These are phyloP conservation scores for Maniola jurtina DNA, from an alignment of 1,140 invertebrate genomes.

Conservation along the genomic window DNA sequence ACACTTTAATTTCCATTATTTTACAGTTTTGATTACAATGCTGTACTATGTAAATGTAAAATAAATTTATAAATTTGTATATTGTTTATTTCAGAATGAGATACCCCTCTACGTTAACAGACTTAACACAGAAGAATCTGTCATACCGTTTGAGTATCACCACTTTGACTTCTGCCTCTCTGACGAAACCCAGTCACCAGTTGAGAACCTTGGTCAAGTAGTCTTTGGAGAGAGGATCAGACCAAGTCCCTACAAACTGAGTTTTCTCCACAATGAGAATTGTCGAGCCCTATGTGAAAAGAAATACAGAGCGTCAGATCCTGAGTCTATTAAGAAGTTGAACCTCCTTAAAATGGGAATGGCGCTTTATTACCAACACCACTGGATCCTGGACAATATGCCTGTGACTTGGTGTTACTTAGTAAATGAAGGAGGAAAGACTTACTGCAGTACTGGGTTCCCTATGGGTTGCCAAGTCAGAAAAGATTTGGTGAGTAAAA, in stretches of 20 bases:
- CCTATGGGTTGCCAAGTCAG: slow-evolving; percentile 96
- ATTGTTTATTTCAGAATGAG: slow-evolving; percentile 83
- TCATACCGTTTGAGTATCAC: slow-evolving; percentile 98
- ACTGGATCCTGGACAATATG: slow-evolving; percentile 99
- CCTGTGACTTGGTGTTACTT: slow-evolving; percentile 97
- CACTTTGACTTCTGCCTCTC: slow-evolving; percentile 96
- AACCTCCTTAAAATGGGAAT: slow-evolving; percentile 94
- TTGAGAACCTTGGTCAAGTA: slow-evolving; percentile 98
- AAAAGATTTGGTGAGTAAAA: slow-evolving; percentile 60
- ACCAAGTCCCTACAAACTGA: slow-evolving; percentile 92
- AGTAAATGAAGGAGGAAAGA: slow-evolving; percentile 83
- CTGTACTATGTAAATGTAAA: not conserved
- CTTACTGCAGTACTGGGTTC: slow-evolving; percentile 96
- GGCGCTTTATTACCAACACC: slow-evolving; percentile 98
- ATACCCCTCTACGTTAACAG: slow-evolving; percentile 96
- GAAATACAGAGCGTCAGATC: slow-evolving; percentile 83
- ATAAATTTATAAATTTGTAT: not conserved
- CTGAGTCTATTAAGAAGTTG: slow-evolving; percentile 84
- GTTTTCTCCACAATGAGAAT: slow-evolving; percentile 85
- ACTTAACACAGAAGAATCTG: slow-evolving; percentile 96
- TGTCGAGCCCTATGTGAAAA: slow-evolving; percentile 88
- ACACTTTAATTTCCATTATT: not conserved
- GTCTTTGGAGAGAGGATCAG: slow-evolving; percentile 98
- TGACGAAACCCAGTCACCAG: slow-evolving; percentile 88
- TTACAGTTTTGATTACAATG: too few relatives aligned